phyloP scores from a whole-genome alignment of 2,888 invertebrate species.

The Nesidiocoris tenuis region DNA sequence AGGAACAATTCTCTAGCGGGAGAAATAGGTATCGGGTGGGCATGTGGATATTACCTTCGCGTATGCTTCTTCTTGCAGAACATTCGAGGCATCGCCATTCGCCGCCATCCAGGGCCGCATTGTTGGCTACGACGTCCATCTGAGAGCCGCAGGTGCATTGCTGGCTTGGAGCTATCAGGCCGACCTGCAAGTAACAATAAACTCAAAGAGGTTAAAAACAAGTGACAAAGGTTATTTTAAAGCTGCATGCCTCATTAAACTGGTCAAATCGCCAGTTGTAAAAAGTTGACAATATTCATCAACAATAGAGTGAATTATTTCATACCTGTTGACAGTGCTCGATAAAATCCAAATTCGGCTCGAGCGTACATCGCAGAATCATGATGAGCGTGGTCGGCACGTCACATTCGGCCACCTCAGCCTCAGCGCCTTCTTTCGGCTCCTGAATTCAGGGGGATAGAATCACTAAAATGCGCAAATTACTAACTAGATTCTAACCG shows the following conservation, averaged over 20 bases:
- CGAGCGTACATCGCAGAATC: conserved; percentile 41
- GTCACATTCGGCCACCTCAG: conserved; percentile 3
- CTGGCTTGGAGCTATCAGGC: conserved; percentile 25
- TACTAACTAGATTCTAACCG: too few species aligned
- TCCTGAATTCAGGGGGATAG: background rate
- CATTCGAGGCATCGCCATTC: conserved; percentile 42
- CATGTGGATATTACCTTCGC: conserved; percentile 34
- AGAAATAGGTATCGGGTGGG: too few species aligned
- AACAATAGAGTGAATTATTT: background rate
- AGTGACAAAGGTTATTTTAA: too few species aligned
- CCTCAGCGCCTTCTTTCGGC: conserved; percentile 21
- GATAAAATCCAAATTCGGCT: conserved; percentile 43
- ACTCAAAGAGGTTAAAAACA: too few species aligned
- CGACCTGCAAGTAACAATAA: conserved; percentile 12
- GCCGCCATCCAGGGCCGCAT: conserved; percentile 33
- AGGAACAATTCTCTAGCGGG: too few species aligned
- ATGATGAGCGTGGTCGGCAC: conserved; percentile 42
- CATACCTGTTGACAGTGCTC: conserved; percentile 45
- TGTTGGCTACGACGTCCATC: conserved; percentile 12
- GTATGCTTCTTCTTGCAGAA: background rate
- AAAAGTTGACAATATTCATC: too few species aligned
- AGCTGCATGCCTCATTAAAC: too few species aligned
- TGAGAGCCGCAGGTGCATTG: conserved; percentile 19
- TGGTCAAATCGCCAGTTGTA: too few species aligned
- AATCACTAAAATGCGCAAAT: background rate